phyloP scores from a whole-genome alignment of 2,888 invertebrate species.

The Hesperia comma region DNA sequence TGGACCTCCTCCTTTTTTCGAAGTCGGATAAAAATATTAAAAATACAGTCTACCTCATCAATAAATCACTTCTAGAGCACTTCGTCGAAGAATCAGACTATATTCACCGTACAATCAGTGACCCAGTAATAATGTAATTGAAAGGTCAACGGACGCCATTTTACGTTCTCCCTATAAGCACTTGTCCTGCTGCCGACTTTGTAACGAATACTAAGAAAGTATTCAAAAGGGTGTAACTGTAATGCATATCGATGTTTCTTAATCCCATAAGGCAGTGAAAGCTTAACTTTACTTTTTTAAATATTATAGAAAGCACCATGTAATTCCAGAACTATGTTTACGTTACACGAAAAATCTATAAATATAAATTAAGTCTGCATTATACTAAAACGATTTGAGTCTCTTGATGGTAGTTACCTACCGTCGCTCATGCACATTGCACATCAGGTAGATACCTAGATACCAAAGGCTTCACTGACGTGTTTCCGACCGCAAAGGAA shows the following conservation, averaged over 20 bases:
- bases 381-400: too few species aligned
- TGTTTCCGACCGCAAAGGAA: too few species aligned
- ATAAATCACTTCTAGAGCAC: not conserved
- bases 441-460: too few species aligned
- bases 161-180: constrained; percentile 18
- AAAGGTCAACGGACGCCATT: constrained; percentile 20
- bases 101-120: constrained; percentile 18
- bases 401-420: too few species aligned
- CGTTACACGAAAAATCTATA: too few species aligned
- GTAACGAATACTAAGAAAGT: constrained; percentile 13
- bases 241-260: not conserved
- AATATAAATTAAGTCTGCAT: too few species aligned
- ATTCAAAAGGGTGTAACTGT: not conserved
- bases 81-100: constrained; percentile 12
- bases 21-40: not conserved
- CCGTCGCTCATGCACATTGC: too few species aligned
- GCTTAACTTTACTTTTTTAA: not conserved
- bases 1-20: too few species aligned
- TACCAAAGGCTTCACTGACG: too few species aligned
- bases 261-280: not conserved
- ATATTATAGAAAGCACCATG: too few species aligned
- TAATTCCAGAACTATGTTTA: too few species aligned
- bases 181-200: constrained; percentile 14
- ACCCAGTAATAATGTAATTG: constrained; percentile 29
- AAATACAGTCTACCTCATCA: not conserved